These are phyloP conservation scores for Aquatica leii DNA, from an alignment of 2,888 invertebrate species.

Conservation along the genomic window DNA sequence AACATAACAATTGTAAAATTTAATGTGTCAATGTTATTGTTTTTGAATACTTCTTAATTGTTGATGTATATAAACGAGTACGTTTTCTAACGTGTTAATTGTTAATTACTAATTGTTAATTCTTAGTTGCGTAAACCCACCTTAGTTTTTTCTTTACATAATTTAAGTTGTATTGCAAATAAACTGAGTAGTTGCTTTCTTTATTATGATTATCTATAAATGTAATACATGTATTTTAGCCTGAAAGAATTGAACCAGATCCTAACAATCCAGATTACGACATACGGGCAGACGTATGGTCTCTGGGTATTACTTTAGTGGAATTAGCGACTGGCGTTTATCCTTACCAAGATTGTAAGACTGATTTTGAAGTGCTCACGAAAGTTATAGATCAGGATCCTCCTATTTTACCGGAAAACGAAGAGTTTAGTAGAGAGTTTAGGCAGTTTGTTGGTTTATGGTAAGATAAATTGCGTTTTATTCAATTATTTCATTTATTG, in stretches of 20 bases:
- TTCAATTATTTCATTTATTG: constrained; percentile 34
- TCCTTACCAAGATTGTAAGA: constrained; percentile 93
- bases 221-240: constrained; percentile 67
- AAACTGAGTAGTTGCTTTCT: too few species aligned
- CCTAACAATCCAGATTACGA: constrained; percentile 96
- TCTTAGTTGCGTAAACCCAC: too few species aligned
- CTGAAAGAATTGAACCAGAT: constrained; percentile 95
- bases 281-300: constrained; percentile 99
- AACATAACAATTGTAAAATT: too few species aligned
- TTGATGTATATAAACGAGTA: too few species aligned
- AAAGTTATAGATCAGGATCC: constrained; percentile 90
- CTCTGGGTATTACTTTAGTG: constrained; percentile 93
- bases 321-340: constrained; percentile 97
- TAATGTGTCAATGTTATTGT: too few species aligned
- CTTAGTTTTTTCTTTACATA: too few species aligned
- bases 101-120: too few species aligned
- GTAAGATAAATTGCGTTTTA: constrained; percentile 63
- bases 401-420: constrained; percentile 80
- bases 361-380: constrained; percentile 96
- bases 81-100: too few species aligned
- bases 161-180: too few species aligned
- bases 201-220: background rate
- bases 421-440: constrained; percentile 85
- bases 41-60: too few species aligned
- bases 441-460: constrained; percentile 91